Percentiles rank a stretch among this genome's conserved stretches.
Evolutionary conservation across 2,797 vertebrate species (phyloP).

Genomic region (Delichon dasypus): DNA sequence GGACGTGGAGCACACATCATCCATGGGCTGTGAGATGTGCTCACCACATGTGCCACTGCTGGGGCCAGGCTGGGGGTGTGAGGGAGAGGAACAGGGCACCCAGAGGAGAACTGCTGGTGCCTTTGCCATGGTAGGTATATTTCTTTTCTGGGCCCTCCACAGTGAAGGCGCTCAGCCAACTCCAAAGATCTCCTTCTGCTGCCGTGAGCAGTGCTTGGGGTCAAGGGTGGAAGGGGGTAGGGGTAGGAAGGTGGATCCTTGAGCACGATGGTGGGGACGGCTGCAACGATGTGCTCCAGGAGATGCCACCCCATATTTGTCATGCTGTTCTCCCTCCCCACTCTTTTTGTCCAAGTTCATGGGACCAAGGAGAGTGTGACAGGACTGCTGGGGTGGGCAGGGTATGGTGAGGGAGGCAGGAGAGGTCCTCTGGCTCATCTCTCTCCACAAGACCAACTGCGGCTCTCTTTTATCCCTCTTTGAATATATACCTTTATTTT

Average conservation of each 20-base stretch:
- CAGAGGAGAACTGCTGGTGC: background rate
- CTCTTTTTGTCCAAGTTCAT: background rate
- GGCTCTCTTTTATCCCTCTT: background rate
- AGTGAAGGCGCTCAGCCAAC: fast-evolving
- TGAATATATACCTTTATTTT: background rate
- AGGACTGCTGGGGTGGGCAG: background rate
- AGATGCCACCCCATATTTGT: background rate
- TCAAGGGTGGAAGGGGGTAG: background rate
- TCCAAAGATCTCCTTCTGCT: background rate
- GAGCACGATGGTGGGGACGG: fast-evolving
- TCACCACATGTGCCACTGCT: fast-evolving
- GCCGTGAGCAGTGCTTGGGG: background rate
- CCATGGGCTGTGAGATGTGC: background rate
- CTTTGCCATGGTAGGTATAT: slow-evolving; percentile 41
- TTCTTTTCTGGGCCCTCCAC: background rate
- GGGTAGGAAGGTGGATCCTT: background rate
- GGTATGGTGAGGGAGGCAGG: background rate
- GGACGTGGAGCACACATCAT: background rate
- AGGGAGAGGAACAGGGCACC: background rate
- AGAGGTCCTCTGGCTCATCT: background rate
- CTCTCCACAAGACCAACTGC: background rate
- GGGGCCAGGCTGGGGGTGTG: background rate
- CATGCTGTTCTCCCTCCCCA: background rate
- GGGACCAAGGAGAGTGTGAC: background rate
- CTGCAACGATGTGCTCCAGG: background rate